Percentiles rank a stretch among this genome's conserved stretches.
Conservation (phyloP, 2,113 vertebrate genomes). For the Oreochromis tanganicae region DNA sequence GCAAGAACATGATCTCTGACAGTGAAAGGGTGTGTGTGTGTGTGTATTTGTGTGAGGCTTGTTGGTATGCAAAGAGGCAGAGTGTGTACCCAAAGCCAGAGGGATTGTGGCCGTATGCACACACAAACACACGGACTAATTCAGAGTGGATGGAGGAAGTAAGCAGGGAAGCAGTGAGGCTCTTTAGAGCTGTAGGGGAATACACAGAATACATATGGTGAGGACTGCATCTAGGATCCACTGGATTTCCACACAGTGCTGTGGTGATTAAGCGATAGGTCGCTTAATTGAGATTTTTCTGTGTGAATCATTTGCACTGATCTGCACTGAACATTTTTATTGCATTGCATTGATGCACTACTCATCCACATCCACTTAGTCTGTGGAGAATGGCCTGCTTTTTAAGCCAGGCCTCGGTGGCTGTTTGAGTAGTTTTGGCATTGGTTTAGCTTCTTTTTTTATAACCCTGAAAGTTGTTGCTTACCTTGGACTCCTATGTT, state of each 20-base stretch:
- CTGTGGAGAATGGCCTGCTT: background rate
- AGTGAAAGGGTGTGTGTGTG: background rate
- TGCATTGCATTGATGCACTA: background rate
- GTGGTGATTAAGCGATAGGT: background rate
- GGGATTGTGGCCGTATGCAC: slow-evolving; percentile 12
- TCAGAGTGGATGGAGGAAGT: slow-evolving; percentile 29
- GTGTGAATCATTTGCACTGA: background rate
- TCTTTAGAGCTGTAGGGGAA: slow-evolving; percentile 20
- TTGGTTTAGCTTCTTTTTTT: background rate
- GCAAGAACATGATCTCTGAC: slow-evolving; percentile 33
- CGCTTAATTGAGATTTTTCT: background rate
- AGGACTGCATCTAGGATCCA: background rate
- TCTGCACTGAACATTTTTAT: background rate
- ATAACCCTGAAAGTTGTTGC: background rate
- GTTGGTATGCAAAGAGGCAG: slow-evolving; percentile 25
- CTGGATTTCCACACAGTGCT: background rate
- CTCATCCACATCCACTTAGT: background rate
- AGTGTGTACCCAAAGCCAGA: slow-evolving; percentile 24
- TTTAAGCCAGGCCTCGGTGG: background rate
- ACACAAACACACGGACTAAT: slow-evolving; percentile 23
- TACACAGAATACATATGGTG: background rate
- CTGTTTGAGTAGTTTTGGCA: background rate
- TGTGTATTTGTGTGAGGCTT: background rate
- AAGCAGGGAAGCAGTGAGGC: slow-evolving; percentile 26
- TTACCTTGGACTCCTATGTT: background rate